A percentile compares a stretch with the other conserved stretches of the same genome.
These are phyloP conservation scores for Castor canadensis DNA, from an alignment of 2,113 vertebrate genomes.

Conservation along the genomic window DNA sequence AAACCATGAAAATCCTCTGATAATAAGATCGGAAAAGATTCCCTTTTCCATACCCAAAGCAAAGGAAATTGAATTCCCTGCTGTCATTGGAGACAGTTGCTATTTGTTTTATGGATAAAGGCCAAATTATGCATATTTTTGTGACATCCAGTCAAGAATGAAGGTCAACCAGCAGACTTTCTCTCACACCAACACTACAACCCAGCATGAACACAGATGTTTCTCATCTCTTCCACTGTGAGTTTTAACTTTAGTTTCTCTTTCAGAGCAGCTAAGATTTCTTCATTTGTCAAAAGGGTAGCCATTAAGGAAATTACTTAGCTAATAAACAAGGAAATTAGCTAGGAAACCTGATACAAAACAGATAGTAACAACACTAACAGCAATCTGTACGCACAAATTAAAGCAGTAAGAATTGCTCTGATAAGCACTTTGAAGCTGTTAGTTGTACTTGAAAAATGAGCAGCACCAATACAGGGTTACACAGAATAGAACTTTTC, in stretches of 20 bases:
- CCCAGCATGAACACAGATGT: neutral
- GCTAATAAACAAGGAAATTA: conserved; percentile 67
- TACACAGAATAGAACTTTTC: neutral
- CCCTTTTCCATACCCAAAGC: neutral
- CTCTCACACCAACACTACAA: neutral
- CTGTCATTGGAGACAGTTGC: conserved; percentile 21
- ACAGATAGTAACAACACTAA: conserved; percentile 11
- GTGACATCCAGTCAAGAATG: conserved; percentile 36
- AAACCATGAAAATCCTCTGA: neutral
- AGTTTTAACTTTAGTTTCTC: neutral
- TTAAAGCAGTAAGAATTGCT: conserved; percentile 31
- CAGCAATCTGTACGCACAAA: conserved; percentile 20
- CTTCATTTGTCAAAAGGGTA: conserved; percentile 61
- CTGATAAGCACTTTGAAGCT: conserved; percentile 49
- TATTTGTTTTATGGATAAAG: conserved; percentile 46
- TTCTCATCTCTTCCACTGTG: neutral
- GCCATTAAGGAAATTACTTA: conserved; percentile 62
- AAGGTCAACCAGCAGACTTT: conserved; percentile 47
- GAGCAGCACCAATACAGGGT: neutral
- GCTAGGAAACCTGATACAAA: conserved; percentile 43
- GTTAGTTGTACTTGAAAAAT: neutral
- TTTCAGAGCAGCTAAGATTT: conserved; percentile 23
- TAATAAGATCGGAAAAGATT: conserved; percentile 2
- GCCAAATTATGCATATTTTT: conserved; percentile 54
- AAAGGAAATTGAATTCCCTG: conserved; percentile 35